Percentiles rank a stretch among this genome's conserved stretches.
Evolutionary conservation across 2,888 invertebrate species (phyloP).

Genomic region (Zaprionus bogoriensis): DNA sequence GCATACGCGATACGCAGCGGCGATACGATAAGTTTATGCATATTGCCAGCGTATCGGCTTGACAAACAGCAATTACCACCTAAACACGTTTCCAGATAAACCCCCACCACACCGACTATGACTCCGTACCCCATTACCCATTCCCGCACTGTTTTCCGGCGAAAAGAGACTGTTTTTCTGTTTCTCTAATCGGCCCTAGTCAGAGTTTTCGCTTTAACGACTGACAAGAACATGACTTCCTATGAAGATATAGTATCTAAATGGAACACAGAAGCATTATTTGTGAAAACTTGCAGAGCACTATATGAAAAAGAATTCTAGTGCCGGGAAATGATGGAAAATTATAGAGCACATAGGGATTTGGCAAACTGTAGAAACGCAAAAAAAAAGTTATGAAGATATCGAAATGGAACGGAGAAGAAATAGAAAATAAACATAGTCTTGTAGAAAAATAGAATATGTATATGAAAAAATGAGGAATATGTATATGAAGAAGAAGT

Average conservation of each 20-base stretch:
- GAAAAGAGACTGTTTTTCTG: neutral
- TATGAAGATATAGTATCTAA: conserved; percentile 10
- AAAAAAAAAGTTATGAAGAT: too few relatives aligned
- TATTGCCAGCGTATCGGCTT: conserved; percentile 14
- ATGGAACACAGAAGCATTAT: neutral
- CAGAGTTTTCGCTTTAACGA: conserved; percentile 29
- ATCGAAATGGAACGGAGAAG: too few relatives aligned
- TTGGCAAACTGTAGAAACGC: too few relatives aligned
- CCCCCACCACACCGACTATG: too few relatives aligned
- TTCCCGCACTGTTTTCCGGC: neutral
- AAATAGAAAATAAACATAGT: too few relatives aligned
- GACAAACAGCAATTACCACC: conserved; percentile 29
- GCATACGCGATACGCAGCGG: neutral
- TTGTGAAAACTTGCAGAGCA: too few relatives aligned
- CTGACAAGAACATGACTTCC: conserved; percentile 25
- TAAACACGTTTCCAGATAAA: conserved; percentile 40
- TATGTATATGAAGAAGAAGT: too few relatives aligned
- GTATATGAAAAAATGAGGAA: too few relatives aligned
- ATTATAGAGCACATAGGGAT: too few relatives aligned
- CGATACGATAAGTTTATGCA: conserved; percentile 7
- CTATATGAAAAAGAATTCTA: too few relatives aligned
- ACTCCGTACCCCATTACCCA: neutral
- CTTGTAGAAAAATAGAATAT: too few relatives aligned
- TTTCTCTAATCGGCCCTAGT: conserved; percentile 4
- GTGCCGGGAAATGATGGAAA: too few relatives aligned